phyloP scores from a whole-genome alignment of 2,113 vertebrate species.

The Apaloderma vittatum region DNA sequence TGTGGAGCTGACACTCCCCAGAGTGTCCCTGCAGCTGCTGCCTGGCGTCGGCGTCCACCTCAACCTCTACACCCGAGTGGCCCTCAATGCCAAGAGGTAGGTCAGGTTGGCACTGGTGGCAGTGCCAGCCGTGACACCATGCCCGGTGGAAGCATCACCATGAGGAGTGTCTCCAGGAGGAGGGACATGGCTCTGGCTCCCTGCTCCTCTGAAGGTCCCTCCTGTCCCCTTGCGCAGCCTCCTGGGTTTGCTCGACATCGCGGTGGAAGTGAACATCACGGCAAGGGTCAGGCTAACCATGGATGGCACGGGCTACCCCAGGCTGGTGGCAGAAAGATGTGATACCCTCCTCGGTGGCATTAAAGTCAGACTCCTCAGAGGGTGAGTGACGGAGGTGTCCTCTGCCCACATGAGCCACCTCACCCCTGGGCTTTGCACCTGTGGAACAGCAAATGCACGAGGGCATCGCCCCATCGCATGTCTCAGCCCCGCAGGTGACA shows the following conservation, averaged over 20 bases:
- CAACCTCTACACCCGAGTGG: slow-evolving; percentile 57
- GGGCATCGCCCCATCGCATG: too few relatives aligned
- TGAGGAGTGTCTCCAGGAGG: fast-evolving
- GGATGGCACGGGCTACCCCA: slow-evolving; percentile 53
- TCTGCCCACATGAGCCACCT: not conserved
- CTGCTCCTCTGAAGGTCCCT: not conserved
- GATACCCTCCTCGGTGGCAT: slow-evolving; percentile 66
- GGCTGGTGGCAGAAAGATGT: slow-evolving; percentile 67
- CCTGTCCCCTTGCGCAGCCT: slow-evolving; percentile 18
- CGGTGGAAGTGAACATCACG: slow-evolving; percentile 73
- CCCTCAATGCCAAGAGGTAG: slow-evolving; percentile 62
- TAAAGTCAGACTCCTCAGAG: slow-evolving; percentile 68
- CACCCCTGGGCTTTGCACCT: fast-evolving
- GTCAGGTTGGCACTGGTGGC: not conserved
- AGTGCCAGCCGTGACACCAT: fast-evolving
- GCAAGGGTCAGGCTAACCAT: slow-evolving; percentile 72
- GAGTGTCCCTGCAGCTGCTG: slow-evolving; percentile 65
- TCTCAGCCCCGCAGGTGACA: fast-evolving
- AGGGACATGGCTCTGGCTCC: not conserved
- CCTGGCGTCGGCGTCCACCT: slow-evolving; percentile 52
- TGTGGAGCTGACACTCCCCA: slow-evolving; percentile 62
- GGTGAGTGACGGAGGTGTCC: not conserved
- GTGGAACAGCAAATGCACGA: fast-evolving
- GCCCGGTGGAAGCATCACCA: fast-evolving
- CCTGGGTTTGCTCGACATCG: slow-evolving; percentile 71